A percentile compares a stretch with the other conserved stretches of the same genome.
phyloP scores from a whole-genome alignment of 2,113 vertebrate species.

The Eudorcas thomsonii region DNA sequence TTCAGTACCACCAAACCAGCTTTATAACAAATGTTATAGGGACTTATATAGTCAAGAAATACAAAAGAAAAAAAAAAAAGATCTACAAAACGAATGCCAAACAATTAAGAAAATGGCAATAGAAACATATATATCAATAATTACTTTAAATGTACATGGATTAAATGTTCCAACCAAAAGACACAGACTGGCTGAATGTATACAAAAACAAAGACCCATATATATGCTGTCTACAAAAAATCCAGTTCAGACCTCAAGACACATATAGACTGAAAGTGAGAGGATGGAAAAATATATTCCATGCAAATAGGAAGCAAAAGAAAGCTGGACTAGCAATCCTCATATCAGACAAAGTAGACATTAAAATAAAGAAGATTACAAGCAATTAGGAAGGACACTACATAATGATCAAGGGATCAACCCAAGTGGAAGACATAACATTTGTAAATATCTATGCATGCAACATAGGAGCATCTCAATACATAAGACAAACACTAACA shows the following conservation, averaged over 20 bases:
- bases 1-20: neutral
- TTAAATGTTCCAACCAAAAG: neutral
- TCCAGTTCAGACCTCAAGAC: neutral
- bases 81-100: neutral
- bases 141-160: neutral
- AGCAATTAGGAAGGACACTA: neutral
- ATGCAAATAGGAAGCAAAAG: neutral
- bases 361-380: neutral
- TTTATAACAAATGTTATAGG: neutral
- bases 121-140: neutral
- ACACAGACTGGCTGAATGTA: neutral
- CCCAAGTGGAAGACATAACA: neutral
- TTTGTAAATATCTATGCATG: neutral
- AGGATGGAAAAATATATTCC: neutral
- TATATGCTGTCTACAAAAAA: neutral
- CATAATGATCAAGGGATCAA: neutral
- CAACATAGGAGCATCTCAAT: neutral
- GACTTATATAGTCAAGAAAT: neutral
- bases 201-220: neutral
- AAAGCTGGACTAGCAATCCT: neutral
- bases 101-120: neutral
- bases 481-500: neutral
- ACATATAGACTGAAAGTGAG: neutral
- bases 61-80: neutral
- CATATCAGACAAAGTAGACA: neutral